Evolutionary conservation across 2,888 invertebrate species (phyloP).

Genomic region (Diarsia rubi): DNA sequence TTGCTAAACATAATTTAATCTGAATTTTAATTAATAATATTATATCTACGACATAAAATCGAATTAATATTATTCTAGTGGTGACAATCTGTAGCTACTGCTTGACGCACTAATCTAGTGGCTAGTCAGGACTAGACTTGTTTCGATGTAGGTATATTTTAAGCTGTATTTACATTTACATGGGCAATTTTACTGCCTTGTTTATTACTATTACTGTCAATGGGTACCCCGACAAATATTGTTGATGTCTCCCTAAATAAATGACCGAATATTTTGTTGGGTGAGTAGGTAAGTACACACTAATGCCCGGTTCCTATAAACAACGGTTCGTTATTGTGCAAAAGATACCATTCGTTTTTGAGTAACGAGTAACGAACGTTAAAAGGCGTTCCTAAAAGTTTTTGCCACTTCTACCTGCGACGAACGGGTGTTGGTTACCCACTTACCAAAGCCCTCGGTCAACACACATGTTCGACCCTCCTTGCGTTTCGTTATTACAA

Average conservation of each 20-base stretch:
- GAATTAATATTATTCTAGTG: conserved; percentile 18
- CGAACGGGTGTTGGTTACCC: too few species aligned
- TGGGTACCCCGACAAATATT: neutral
- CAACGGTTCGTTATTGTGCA: too few species aligned
- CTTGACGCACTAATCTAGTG: conserved; percentile 9
- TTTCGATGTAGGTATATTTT: neutral
- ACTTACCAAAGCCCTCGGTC: too few species aligned
- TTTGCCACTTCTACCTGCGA: too few species aligned
- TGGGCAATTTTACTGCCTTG: neutral
- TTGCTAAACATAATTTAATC: conserved; percentile 10
- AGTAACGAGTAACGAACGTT: too few species aligned
- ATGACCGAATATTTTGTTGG: neutral
- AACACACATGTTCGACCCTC: too few species aligned
- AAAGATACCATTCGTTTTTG: too few species aligned
- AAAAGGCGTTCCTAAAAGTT: too few species aligned
- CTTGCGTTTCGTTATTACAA: too few species aligned
- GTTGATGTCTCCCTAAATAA: neutral
- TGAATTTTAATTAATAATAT: conserved; percentile 26
- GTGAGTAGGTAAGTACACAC: conserved; percentile 6
- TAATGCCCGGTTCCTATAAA: too few species aligned
- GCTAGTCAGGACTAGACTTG: neutral
- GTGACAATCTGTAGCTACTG: conserved; percentile 54
- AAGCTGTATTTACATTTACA: neutral
- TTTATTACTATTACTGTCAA: too few species aligned
- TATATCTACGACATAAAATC: conserved; percentile 17